phyloP scores from a whole-genome alignment of 2,113 vertebrate genomes.

The Pedionomus torquatus region DNA sequence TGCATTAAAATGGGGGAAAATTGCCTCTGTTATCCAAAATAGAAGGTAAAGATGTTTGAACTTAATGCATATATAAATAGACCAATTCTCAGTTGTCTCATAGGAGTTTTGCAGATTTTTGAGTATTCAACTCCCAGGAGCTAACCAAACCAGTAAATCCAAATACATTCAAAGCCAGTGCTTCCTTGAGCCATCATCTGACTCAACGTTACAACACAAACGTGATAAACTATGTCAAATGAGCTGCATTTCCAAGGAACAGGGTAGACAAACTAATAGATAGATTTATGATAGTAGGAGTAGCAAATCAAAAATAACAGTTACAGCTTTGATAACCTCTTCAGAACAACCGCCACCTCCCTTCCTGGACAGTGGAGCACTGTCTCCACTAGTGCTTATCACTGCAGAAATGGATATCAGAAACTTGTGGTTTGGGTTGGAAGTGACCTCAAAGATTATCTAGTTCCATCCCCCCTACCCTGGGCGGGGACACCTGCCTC shows the following conservation, averaged over 20 bases:
- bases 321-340: neutral
- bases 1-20: neutral
- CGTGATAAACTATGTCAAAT: neutral
- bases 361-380: neutral
- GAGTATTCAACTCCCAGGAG: neutral
- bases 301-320: neutral
- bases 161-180: neutral
- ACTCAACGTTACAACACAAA: neutral
- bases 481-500: neutral
- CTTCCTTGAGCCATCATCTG: neutral
- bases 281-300: neutral
- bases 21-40: neutral
- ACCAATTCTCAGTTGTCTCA: neutral
- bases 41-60: neutral
- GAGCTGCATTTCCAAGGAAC: neutral
- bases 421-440: neutral
- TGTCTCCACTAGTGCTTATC: neutral
- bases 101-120: neutral
- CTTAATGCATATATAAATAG: neutral
- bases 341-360: neutral
- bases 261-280: neutral
- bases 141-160: neutral
- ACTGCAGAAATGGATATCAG: neutral
- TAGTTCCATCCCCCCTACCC: neutral
- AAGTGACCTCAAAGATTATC: neutral